A percentile compares a stretch with the other conserved stretches of the same genome.
Conservation (phyloP, 1,140 invertebrate genomes). For the Geopemphigus sp. region DNA sequence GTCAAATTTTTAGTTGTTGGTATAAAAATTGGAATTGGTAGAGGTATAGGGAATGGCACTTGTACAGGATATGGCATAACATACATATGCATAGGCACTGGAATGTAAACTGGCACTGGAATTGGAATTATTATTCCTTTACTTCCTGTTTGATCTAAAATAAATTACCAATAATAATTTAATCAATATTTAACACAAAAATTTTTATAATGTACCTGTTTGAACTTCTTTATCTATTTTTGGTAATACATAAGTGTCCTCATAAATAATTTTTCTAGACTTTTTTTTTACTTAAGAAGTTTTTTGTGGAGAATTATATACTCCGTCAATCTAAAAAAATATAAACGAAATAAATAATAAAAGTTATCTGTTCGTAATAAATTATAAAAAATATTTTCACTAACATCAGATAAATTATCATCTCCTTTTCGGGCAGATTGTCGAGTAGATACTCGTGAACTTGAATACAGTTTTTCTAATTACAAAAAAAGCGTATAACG, state of each 20-base stretch:
- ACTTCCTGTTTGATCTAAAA: constrained; percentile 55
- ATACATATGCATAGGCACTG: constrained; percentile 84
- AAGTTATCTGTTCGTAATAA: background rate
- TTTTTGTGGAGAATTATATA: constrained; percentile 3
- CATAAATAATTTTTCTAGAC: constrained; percentile 27
- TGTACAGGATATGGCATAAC: constrained; percentile 78
- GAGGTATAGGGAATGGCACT: constrained; percentile 80
- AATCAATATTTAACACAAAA: background rate
- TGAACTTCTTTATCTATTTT: constrained; percentile 42
- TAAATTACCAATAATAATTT: constrained; percentile 7
- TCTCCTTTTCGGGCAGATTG: constrained; percentile 9
- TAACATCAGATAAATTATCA: constrained; percentile 31
- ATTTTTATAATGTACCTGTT: constrained; percentile 17
- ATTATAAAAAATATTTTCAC: background rate
- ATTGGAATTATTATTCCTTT: constrained; percentile 68
- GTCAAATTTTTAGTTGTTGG: constrained; percentile 82
- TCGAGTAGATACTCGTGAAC: background rate
- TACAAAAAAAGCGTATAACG: background rate
- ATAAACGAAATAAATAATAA: background rate
- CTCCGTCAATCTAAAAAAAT: constrained; percentile 6
- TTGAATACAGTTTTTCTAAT: constrained; percentile 20
- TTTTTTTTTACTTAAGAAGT: constrained; percentile 11
- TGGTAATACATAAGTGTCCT: background rate
- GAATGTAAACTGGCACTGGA: constrained; percentile 90
- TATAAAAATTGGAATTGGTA: constrained; percentile 88